These are phyloP conservation scores for Uloborus diversus DNA, from an alignment of 1,140 invertebrate genomes.

Conservation along the genomic window DNA sequence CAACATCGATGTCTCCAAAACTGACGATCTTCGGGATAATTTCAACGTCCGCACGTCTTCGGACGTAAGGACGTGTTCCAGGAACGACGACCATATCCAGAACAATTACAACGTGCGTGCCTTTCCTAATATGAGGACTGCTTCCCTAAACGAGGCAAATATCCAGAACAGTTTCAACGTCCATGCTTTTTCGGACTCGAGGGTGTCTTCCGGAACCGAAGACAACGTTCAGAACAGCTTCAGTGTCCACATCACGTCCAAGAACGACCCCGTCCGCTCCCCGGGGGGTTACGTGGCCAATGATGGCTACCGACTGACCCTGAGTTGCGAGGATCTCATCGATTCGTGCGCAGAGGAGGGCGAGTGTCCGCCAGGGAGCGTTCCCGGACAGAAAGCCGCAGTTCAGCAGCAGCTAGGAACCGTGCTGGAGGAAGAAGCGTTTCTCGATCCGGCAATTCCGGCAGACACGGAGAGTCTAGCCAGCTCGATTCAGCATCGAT, in stretches of 20 bases:
- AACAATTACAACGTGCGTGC: too few relatives aligned
- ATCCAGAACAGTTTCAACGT: too few relatives aligned
- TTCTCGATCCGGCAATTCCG: constrained; percentile 24
- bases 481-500: constrained; percentile 65
- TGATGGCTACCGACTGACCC: background rate
- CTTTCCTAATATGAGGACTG: too few relatives aligned
- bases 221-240: too few relatives aligned
- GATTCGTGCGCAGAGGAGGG: background rate
- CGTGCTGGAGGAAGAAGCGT: constrained; percentile 54
- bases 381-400: constrained; percentile 39
- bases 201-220: too few relatives aligned
- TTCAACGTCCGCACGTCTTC: background rate
- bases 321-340: constrained; percentile 46
- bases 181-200: too few relatives aligned
- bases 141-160: background rate
- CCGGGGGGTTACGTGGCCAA: too few relatives aligned
- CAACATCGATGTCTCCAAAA: constrained; percentile 10
- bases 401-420: constrained; percentile 53
- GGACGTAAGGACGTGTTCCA: too few relatives aligned
- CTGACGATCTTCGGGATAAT: constrained; percentile 18
- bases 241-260: too few relatives aligned
- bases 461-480: constrained; percentile 49
- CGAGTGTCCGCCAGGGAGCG: constrained; percentile 2
- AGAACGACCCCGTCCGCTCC: too few relatives aligned
- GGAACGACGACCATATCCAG: too few relatives aligned